phyloP scores from a whole-genome alignment of 2,888 invertebrate genomes.

The Sesia bembeciformis region DNA sequence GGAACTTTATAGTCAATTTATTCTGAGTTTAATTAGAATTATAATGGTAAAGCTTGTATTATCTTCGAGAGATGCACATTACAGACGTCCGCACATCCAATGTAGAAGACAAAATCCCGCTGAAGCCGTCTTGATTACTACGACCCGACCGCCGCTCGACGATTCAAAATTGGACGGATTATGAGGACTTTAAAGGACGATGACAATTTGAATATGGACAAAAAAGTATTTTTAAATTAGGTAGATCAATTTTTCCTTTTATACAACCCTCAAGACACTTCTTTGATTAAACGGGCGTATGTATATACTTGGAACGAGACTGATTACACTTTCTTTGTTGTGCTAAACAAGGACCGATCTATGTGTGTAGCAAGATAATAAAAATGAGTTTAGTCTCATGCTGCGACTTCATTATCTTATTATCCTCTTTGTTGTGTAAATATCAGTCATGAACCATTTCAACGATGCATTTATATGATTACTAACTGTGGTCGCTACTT shows the following conservation, averaged over 20 bases:
- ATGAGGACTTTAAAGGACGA: constrained; percentile 70
- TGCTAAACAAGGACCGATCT: neutral
- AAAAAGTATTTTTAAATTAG: constrained; percentile 54
- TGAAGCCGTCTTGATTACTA: constrained; percentile 68
- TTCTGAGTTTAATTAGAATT: neutral
- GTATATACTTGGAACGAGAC: too few relatives aligned
- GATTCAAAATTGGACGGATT: constrained; percentile 71
- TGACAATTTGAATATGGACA: constrained; percentile 70
- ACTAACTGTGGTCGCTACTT: too few relatives aligned
- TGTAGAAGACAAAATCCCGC: constrained; percentile 57
- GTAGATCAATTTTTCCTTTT: constrained; percentile 34
- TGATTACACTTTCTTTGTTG: too few relatives aligned
- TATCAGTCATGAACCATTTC: too few relatives aligned
- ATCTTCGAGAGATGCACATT: constrained; percentile 12
- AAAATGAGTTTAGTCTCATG: neutral
- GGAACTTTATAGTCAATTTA: neutral
- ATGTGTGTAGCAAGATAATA: neutral
- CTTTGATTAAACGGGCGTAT: neutral
- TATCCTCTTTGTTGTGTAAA: neutral
- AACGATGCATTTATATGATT: too few relatives aligned
- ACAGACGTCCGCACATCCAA: constrained; percentile 31
- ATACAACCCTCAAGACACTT: constrained; percentile 13
- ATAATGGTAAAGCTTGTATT: constrained; percentile 5
- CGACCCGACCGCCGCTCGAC: constrained; percentile 52
- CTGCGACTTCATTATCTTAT: neutral